phyloP scores from a whole-genome alignment of 2,888 invertebrate species.

The Tridacna gigas region DNA sequence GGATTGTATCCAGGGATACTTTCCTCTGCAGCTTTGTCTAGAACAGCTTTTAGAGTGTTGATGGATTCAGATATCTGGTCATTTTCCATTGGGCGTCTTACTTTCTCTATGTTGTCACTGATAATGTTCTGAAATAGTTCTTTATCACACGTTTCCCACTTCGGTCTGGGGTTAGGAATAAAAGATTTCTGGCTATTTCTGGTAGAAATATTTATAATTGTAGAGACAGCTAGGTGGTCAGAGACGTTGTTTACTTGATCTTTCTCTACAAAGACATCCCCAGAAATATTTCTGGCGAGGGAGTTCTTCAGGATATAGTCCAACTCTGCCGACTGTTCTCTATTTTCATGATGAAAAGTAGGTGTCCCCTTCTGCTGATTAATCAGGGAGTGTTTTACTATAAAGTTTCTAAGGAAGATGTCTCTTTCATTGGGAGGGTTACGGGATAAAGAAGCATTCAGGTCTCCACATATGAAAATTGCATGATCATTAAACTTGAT shows the following conservation, averaged over 20 bases:
- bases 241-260: too few species aligned
- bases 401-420: background rate
- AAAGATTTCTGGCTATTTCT: too few species aligned
- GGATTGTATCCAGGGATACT: background rate
- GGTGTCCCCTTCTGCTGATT: background rate
- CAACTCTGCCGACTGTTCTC: background rate
- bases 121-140: background rate
- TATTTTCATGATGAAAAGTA: background rate
- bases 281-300: background rate
- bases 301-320: constrained; percentile 10
- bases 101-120: background rate
- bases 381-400: background rate
- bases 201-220: too few species aligned
- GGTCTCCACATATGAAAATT: background rate
- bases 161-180: too few species aligned
- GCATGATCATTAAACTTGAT: constrained; percentile 5
- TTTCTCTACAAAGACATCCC: background rate
- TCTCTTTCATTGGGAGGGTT: constrained; percentile 13
- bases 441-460: background rate
- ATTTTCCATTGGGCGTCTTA: background rate
- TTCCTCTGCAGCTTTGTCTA: background rate
- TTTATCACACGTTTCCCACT: background rate
- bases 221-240: too few species aligned
- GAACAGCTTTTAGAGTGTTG: background rate
- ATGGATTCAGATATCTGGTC: background rate